Percentiles rank a stretch among this genome's conserved stretches.
phyloP scores from a whole-genome alignment of 1,140 invertebrate genomes.

The Monomorium pharaonis region DNA sequence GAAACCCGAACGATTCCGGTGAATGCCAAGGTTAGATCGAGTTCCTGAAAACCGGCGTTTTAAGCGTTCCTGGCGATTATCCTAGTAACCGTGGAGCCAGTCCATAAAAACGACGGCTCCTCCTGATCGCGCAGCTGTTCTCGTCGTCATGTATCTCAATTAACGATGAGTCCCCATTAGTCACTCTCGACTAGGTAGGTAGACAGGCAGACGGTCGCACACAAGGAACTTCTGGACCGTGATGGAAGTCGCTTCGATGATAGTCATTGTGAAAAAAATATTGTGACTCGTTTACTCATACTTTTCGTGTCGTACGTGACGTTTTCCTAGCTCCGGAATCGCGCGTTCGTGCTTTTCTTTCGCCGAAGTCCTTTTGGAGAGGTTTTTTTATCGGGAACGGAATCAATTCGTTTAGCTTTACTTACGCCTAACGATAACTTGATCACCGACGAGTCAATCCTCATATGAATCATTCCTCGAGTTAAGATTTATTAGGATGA shows the following conservation, averaged over 20 bases:
- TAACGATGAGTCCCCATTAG: slow-evolving; percentile 56
- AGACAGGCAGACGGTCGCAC: neutral
- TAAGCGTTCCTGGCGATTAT: slow-evolving; percentile 44
- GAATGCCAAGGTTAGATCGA: neutral
- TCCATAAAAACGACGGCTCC: slow-evolving; percentile 29
- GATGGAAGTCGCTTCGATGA: neutral
- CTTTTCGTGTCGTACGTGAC: slow-evolving; percentile 31
- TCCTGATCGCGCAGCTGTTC: slow-evolving; percentile 44
- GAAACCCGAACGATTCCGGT: slow-evolving; percentile 8
- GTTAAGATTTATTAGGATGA: slow-evolving; percentile 2
- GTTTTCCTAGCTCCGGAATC: slow-evolving; percentile 14
- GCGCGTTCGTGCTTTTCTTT: slow-evolving; percentile 37
- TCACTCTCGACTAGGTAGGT: slow-evolving; percentile 23
- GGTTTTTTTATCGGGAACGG: slow-evolving; percentile 9
- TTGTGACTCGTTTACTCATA: neutral
- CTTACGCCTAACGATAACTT: slow-evolving; percentile 20
- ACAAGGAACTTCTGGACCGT: slow-evolving; percentile 7
- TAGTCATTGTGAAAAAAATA: slow-evolving; percentile 12
- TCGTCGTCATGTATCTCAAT: slow-evolving; percentile 57
- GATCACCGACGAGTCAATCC: neutral
- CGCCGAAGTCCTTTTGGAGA: neutral
- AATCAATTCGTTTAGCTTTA: neutral
- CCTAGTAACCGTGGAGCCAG: neutral
- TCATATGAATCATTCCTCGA: slow-evolving; percentile 30
- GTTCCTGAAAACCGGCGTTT: slow-evolving; percentile 23